Evolutionary conservation across 2,797 vertebrate genomes (phyloP).

Genomic region (Notolabrus celidotus): DNA sequence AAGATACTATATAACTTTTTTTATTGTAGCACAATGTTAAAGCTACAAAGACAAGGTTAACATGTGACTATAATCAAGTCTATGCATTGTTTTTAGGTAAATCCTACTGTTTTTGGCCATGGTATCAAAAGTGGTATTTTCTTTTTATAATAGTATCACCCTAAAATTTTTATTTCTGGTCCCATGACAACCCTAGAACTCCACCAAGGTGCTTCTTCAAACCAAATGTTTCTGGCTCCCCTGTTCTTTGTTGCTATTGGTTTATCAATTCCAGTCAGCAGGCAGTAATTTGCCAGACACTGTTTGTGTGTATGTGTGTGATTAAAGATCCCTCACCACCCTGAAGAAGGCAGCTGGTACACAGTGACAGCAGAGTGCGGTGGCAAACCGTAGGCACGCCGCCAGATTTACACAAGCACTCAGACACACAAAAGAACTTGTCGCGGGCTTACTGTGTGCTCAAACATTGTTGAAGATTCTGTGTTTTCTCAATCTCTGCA

Average conservation of each 20-base stretch:
- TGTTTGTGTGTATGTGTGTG: slow-evolving; percentile 53
- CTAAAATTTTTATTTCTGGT: neutral
- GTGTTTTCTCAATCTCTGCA: slow-evolving; percentile 9
- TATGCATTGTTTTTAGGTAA: too few species aligned
- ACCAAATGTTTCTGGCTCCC: slow-evolving; percentile 35
- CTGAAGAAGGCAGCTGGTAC: slow-evolving; percentile 55
- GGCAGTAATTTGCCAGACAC: slow-evolving; percentile 65
- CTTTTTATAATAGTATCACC: neutral
- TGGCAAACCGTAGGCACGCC: slow-evolving; percentile 25
- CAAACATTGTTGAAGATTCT: neutral
- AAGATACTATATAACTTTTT: too few species aligned
- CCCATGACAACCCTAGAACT: neutral
- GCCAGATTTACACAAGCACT: slow-evolving; percentile 49
- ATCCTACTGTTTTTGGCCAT: too few species aligned
- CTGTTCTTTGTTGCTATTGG: slow-evolving; percentile 53
- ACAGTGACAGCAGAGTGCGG: slow-evolving; percentile 40
- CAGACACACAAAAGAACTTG: slow-evolving; percentile 36
- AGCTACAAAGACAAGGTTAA: too few species aligned
- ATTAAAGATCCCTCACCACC: slow-evolving; percentile 66
- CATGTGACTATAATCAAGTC: too few species aligned
- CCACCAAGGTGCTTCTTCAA: slow-evolving; percentile 21
- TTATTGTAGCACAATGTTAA: too few species aligned
- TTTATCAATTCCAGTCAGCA: slow-evolving; percentile 72
- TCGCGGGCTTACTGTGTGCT: slow-evolving; percentile 10
- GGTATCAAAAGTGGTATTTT: too few species aligned